Percentiles rank a stretch among this genome's conserved stretches.
Conservation (phyloP, 2,797 vertebrate genomes). For the Scomberomorus guttatus region DNA sequence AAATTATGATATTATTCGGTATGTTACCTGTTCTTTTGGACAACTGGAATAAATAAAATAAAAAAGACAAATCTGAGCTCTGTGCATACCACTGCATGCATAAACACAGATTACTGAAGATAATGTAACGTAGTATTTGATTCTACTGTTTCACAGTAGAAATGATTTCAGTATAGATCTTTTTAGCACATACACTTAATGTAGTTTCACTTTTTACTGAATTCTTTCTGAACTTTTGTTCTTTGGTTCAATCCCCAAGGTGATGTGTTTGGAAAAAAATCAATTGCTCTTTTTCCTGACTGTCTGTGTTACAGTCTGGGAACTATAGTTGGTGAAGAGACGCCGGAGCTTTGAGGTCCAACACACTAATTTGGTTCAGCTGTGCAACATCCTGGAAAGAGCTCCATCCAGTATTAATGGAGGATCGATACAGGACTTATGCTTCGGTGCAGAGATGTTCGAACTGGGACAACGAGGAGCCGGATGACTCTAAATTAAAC, state of each 20-base stretch:
- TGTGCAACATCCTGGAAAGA: neutral
- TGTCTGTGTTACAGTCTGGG: neutral
- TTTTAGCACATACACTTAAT: neutral
- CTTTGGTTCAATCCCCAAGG: neutral
- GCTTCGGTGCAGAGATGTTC: neutral
- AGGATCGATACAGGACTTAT: neutral
- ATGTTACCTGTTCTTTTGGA: neutral
- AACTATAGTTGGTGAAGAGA: neutral
- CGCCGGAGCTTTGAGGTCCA: neutral
- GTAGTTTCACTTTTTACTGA: neutral
- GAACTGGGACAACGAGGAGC: neutral
- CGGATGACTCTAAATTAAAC: neutral
- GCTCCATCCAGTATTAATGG: slow-evolving; percentile 7
- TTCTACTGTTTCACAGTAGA: neutral
- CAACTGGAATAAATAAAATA: neutral
- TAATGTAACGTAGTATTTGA: too few species aligned
- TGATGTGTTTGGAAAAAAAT: too few species aligned
- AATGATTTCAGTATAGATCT: neutral
- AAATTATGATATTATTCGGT: too few species aligned
- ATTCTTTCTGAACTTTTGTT: neutral
- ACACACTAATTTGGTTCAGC: neutral
- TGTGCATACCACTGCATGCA: neutral
- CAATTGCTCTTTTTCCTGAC: too few species aligned
- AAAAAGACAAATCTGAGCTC: too few species aligned
- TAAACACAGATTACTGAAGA: neutral